Base-by-base conservation (phyloP, 2,797 vertebrate species). In the Pogonophryne albipinna region DNA sequence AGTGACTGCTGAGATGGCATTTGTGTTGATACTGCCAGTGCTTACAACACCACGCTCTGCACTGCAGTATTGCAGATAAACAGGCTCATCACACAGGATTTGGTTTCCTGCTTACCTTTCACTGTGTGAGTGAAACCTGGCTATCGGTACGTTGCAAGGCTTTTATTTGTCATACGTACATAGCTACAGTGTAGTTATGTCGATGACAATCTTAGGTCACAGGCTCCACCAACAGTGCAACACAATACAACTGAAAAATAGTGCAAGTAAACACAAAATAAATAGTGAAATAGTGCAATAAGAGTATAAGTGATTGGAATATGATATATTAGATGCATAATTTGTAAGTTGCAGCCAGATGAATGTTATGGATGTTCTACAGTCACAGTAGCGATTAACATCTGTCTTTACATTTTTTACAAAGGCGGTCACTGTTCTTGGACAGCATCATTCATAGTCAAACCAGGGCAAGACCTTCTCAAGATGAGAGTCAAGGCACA, bases 31-130 rank as follows among this genome's bases (percentile, higher is more conserved):
- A 56, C 20, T 38, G 79, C 41, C n/a, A 56, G 19, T 38, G 79
- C 41, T 17, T 19, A 4, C 57, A 12, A n/a, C 73, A 50, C 4
- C 46, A 47, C 10, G 10, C 44, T 45, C 19, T 63, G 61, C 71
- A 23, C 23, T 56, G 27, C 60, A 51, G 68, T 55, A 27, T 46
- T 83, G 31, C 77, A 80, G 79, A 70, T 79, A 74, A 90, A 89
- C 84, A 51, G 67, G 67, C 83, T 82, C 62, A 16, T 66, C 67
- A 38, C 70, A 68, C 49, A n/a, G n/a, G 60, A 38, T 76, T 76
- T 74, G 49, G 80, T 81, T 76, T 57, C 53, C 68, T 19, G 59
- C 61, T 85, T 73, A 50, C 47, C 46, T 81, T 69, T 72, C 20
- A 50, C 10, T 31, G 52, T 10, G 66, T 67, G 66, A 52, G 70